A percentile compares a stretch with the other conserved stretches of the same genome.
phyloP scores from a whole-genome alignment of 2,888 invertebrate genomes.

The Oligia fasciuncula region DNA sequence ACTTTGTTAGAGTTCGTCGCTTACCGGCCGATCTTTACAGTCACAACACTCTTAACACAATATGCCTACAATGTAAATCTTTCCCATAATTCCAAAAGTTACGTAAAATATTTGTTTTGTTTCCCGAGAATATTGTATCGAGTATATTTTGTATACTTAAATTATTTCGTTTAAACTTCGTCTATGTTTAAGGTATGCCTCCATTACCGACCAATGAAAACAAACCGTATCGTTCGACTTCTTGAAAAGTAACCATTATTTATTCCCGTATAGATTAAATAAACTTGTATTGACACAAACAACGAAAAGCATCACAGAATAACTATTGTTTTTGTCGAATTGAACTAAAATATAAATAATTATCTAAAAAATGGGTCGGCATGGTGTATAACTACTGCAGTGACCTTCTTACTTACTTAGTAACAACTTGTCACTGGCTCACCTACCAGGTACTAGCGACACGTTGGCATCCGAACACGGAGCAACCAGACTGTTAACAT shows the following conservation, averaged over 20 bases:
- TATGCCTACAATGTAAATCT: conserved; percentile 4
- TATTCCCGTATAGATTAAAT: background rate
- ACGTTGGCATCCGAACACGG: no score
- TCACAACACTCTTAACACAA: background rate
- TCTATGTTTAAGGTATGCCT: conserved; percentile 1
- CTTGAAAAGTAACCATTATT: background rate
- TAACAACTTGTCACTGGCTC: background rate
- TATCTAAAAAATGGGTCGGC: background rate
- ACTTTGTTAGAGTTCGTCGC: background rate
- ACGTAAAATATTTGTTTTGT: conserved; percentile 26
- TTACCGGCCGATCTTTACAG: background rate
- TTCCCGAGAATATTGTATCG: conserved; percentile 14
- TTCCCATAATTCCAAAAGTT: conserved; percentile 7
- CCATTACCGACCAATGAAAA: background rate
- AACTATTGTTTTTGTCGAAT: background rate
- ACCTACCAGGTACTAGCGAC: background rate
- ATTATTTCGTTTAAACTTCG: conserved; percentile 34
- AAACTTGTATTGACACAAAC: background rate
- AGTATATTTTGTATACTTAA: conserved; percentile 11
- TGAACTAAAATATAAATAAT: background rate
- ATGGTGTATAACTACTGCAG: background rate
- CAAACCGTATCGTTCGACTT: background rate
- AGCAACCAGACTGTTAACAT: background rate
- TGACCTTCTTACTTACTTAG: background rate
- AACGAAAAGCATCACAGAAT: background rate